A percentile compares a stretch with the other conserved stretches of the same genome.
phyloP scores from a whole-genome alignment of 2,113 vertebrate genomes.

The Dasyprocta punctata region DNA sequence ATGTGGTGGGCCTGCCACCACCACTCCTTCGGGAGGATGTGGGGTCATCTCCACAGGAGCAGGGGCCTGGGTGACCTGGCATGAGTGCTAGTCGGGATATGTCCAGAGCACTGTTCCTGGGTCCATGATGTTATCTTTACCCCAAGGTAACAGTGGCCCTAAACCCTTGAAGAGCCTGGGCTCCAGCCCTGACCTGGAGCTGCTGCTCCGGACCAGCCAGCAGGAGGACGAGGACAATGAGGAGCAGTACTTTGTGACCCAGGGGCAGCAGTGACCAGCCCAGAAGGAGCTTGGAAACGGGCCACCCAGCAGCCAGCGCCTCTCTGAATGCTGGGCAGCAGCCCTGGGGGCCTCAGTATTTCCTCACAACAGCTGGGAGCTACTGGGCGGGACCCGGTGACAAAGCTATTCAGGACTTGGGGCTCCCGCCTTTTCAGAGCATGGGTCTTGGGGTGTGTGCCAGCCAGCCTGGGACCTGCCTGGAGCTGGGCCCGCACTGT shows the following conservation, averaged over 20 bases:
- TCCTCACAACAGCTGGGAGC: background rate
- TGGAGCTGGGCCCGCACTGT: fast-evolving
- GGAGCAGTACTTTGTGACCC: slow-evolving; percentile 83
- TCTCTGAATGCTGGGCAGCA: background rate
- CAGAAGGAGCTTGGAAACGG: background rate
- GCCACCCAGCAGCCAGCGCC: fast-evolving
- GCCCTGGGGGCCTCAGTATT: background rate
- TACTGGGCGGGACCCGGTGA: fast-evolving
- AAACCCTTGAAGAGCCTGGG: slow-evolving; percentile 83
- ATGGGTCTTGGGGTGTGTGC: fast-evolving
- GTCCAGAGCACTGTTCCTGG: background rate
- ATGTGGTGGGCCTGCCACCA: background rate
- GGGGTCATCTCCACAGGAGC: background rate
- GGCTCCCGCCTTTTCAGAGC: background rate
- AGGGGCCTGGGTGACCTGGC: background rate
- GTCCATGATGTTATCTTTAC: background rate
- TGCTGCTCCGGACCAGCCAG: slow-evolving; percentile 87
- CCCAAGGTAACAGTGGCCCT: slow-evolving; percentile 77
- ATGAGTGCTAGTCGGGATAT: background rate
- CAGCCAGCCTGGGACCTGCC: background rate
- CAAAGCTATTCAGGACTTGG: background rate
- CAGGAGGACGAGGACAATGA: slow-evolving; percentile 77
- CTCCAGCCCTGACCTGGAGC: slow-evolving; percentile 88
- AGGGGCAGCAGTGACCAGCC: slow-evolving; percentile 67
- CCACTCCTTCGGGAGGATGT: background rate